Evolutionary conservation across 2,888 invertebrate genomes (phyloP).

Genomic region (Micoletzkya japonica): DNA sequence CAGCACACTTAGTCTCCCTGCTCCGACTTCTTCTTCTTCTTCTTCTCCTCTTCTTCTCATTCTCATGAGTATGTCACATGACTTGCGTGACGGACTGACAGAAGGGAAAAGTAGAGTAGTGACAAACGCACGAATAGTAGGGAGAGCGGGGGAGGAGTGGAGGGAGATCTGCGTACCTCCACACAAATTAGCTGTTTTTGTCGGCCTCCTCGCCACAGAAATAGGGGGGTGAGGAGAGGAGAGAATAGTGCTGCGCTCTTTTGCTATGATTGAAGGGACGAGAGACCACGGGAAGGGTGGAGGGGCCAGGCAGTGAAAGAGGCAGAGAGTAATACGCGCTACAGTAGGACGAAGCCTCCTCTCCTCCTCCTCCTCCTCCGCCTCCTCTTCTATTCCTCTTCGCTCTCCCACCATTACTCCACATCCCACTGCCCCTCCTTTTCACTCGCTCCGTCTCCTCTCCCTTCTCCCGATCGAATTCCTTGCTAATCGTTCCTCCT

Average conservation of each 20-base stretch:
- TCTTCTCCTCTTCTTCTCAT: background rate
- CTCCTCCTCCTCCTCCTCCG: background rate
- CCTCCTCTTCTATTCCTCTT: background rate
- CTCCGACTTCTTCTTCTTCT: background rate
- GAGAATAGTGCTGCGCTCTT: too few relatives aligned
- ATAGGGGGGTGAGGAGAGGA: background rate
- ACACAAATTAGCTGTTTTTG: too few relatives aligned
- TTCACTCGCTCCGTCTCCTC: too few relatives aligned
- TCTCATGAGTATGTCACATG: background rate
- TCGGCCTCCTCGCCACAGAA: background rate
- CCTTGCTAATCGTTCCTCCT: too few relatives aligned
- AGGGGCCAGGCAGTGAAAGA: too few relatives aligned
- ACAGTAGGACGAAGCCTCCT: background rate
- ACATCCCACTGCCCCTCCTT: too few relatives aligned
- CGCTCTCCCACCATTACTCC: background rate
- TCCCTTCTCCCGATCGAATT: background rate
- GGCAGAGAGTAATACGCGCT: too few relatives aligned
- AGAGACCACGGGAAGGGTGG: background rate
- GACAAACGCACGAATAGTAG: background rate
- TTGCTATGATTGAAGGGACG: background rate
- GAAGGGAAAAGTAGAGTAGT: background rate
- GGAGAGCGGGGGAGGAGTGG: too few relatives aligned
- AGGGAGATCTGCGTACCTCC: too few relatives aligned
- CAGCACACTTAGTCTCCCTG: background rate
- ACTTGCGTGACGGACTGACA: background rate